Conservation (phyloP, 2,888 invertebrate species). For the Hecatera dysodea region DNA sequence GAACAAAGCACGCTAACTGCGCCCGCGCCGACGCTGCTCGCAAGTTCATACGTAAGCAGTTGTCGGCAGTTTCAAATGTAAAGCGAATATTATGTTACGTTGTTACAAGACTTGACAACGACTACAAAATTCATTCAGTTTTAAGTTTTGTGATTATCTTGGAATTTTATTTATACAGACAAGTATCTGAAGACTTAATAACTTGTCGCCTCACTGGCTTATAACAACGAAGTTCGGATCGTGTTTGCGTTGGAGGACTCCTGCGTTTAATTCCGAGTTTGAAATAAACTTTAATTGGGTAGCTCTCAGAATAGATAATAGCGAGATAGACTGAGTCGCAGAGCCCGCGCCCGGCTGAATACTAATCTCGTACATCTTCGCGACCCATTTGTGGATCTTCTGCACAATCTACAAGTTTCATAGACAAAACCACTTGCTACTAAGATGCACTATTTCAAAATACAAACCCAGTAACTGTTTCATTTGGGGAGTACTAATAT, state of each 20-base stretch:
- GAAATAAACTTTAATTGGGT: constrained; percentile 51
- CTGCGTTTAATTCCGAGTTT: constrained; percentile 32
- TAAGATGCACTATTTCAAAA: constrained; percentile 50
- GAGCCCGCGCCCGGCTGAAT: constrained; percentile 29
- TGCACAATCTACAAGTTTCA: constrained; percentile 7
- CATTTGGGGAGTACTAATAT: constrained; percentile 58
- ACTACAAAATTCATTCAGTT: constrained; percentile 27
- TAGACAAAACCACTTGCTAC: constrained; percentile 1
- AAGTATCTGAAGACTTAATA: background rate
- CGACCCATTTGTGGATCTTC: constrained; percentile 36
- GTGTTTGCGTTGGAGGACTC: constrained; percentile 17
- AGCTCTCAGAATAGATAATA: constrained; percentile 51
- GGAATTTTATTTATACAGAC: too few species aligned
- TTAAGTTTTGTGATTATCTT: constrained; percentile 2
- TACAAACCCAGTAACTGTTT: constrained; percentile 37
- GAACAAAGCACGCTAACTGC: constrained; percentile 62
- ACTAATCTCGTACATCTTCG: constrained; percentile 43
- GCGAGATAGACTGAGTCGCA: constrained; percentile 32
- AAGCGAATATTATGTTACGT: constrained; percentile 27
- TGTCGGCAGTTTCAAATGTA: constrained; percentile 41
- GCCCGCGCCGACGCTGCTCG: too few species aligned
- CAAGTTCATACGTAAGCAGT: constrained; percentile 57
- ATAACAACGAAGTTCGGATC: constrained; percentile 22
- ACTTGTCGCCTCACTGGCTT: constrained; percentile 7
- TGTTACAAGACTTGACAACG: constrained; percentile 31